These are phyloP conservation scores for Smutsia gigantea DNA, from an alignment of 2,797 vertebrate species.

Conservation along the genomic window DNA sequence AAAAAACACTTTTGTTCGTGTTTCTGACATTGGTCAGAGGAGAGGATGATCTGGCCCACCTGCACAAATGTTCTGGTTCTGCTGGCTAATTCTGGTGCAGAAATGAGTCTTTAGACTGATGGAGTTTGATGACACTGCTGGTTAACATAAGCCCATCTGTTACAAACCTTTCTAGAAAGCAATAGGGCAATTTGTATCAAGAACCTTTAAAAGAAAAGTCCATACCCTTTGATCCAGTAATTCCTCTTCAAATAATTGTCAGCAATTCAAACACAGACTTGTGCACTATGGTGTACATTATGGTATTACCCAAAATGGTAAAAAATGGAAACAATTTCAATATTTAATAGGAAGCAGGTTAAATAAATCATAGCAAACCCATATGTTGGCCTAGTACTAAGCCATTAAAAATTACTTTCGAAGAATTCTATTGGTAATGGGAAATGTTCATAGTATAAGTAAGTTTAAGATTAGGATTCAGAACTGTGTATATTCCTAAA, in stretches of 20 bases:
- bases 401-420: conserved; percentile 6
- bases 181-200: not conserved
- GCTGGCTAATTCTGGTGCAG: not conserved
- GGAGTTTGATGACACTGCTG: not conserved
- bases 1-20: not conserved
- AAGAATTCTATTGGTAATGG: not conserved
- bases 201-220: conserved; percentile 53
- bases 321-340: not conserved
- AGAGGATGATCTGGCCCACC: not conserved
- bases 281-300: not conserved
- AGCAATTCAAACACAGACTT: conserved; percentile 37
- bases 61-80: not conserved
- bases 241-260: not conserved
- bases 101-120: not conserved
- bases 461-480: conserved; percentile 14
- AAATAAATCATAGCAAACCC: not conserved
- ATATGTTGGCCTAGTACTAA: not conserved
- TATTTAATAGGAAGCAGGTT: not conserved
- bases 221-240: not conserved
- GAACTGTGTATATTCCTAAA: not conserved
- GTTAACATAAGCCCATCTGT: not conserved
- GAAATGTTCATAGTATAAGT: not conserved
- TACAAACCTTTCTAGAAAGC: conserved; percentile 54
- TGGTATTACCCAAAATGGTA: not conserved
- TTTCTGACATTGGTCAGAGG: not conserved